Evolutionary conservation across 1,140 invertebrate genomes (phyloP), one percentile per base, ranked within the genome.

Genomic region (Neodiprion lecontei): DNA sequence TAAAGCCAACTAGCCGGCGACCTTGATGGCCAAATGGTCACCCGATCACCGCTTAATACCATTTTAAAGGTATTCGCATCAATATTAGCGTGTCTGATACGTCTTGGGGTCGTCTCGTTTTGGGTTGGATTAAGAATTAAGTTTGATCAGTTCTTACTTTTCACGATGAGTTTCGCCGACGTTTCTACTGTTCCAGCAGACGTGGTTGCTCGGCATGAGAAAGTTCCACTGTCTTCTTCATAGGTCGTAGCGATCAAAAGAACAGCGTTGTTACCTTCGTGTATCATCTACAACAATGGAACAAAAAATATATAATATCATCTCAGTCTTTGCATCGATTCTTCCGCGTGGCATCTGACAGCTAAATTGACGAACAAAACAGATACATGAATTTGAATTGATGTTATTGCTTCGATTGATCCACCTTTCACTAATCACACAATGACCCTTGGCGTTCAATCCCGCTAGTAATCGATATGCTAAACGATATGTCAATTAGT

Each of bases 61-160:
- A 9, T 61, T 61, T 17, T 61, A 61, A 5, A 61, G 53, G 53
- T 17, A 61, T 14, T 61, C 53, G 53, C 53, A 17, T 8, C 5
- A 14, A 7, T 61, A 61, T 61, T 61, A 61, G 53, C 53, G 53
- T 61, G 53, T 61, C 11, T 61, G 53, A 61, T 9, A 61, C 53
- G 53, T 61, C n/a, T 61, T 61, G 11, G 53, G 53, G 53, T 61
- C 53, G 53, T 61, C 9, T 61, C 53, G 53, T 61, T 61, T 61
- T 61, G 53, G 53, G 53, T 61, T 61, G 53, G 53, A 61, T 61
- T 61, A 61, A 61, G 53, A 61, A 61, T 61, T 12, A 61, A 61
- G 53, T 88, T 88, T 87, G 84, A 90, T 95, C 93, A 96, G 90
- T 94, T 94, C 96, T 97, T 97, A 98, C 97, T 97, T 97, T 97